Evolutionary conservation across 1,140 invertebrate species (phyloP).

Genomic region (Eupeodes corollae): DNA sequence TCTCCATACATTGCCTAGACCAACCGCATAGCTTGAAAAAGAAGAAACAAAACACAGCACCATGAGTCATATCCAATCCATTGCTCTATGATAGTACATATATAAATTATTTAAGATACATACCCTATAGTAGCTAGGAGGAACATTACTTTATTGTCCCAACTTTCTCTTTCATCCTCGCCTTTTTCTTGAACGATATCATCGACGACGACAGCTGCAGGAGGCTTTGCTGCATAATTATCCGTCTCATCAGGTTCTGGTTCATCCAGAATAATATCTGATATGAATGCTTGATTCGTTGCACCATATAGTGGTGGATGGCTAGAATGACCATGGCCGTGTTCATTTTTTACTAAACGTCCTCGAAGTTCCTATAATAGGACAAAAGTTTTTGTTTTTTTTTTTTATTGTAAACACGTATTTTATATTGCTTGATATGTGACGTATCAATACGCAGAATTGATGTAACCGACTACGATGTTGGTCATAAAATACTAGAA

Average conservation of each 20-base stretch:
- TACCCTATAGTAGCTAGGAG: conserved; percentile 75
- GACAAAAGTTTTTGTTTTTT: not conserved
- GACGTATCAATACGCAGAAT: too few species aligned
- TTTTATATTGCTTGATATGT: too few species aligned
- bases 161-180: conserved; percentile 75
- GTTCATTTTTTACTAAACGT: conserved; percentile 64
- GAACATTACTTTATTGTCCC: conserved; percentile 89
- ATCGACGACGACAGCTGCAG: conserved; percentile 46
- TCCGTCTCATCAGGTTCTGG: conserved; percentile 33
- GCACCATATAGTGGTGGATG: conserved; percentile 61
- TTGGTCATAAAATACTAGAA: too few species aligned
- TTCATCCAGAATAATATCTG: conserved; percentile 62
- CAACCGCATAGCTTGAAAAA: conserved; percentile 62
- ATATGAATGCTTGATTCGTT: conserved; percentile 66
- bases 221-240: conserved; percentile 34
- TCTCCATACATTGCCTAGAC: conserved; percentile 88
- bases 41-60: not conserved
- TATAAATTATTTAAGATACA: conserved; percentile 2
- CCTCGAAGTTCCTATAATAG: conserved; percentile 53
- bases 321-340: conserved; percentile 40
- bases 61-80: too few species aligned
- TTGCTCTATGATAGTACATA: too few species aligned
- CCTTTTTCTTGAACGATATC: conserved; percentile 61
- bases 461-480: too few species aligned
- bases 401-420: too few species aligned